phyloP scores from a whole-genome alignment of 1,140 invertebrate genomes.

The Monochamus saltuarius region DNA sequence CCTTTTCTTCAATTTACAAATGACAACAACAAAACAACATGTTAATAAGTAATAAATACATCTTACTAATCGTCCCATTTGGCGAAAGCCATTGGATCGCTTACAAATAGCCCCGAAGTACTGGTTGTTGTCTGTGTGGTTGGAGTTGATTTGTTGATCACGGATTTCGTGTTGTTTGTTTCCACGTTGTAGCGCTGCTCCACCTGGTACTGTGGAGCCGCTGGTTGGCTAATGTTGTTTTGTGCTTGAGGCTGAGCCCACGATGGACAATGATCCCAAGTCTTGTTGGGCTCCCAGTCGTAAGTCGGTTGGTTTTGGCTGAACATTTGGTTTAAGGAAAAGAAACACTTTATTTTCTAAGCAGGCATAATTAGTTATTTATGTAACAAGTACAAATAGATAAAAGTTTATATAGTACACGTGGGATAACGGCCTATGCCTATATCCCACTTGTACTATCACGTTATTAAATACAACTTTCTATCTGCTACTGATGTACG shows the following conservation, averaged over 20 bases:
- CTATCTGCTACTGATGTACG: too few relatives aligned
- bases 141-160: slow-evolving; percentile 37
- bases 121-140: slow-evolving; percentile 9
- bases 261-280: slow-evolving; percentile 46
- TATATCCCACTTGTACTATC: too few relatives aligned
- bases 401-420: too few relatives aligned
- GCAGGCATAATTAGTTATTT: too few relatives aligned
- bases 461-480: too few relatives aligned
- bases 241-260: slow-evolving; percentile 41
- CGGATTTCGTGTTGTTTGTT: slow-evolving; percentile 52
- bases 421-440: too few relatives aligned
- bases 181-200: slow-evolving; percentile 51
- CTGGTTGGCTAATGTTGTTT: slow-evolving; percentile 27
- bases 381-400: too few relatives aligned
- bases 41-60: slow-evolving; percentile 1
- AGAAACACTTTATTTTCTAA: too few relatives aligned
- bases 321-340: slow-evolving; percentile 28
- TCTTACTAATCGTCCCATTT: slow-evolving; percentile 52
- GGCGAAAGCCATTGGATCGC: slow-evolving; percentile 49
- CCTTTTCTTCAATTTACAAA: slow-evolving; percentile 15
- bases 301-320: slow-evolving; percentile 49
- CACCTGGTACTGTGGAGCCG: slow-evolving; percentile 48
- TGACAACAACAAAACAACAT: not conserved
- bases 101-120: slow-evolving; percentile 38
- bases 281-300: slow-evolving; percentile 48